Conservation (phyloP, 1,140 invertebrate genomes). For the Hydropsyche tenuis region DNA sequence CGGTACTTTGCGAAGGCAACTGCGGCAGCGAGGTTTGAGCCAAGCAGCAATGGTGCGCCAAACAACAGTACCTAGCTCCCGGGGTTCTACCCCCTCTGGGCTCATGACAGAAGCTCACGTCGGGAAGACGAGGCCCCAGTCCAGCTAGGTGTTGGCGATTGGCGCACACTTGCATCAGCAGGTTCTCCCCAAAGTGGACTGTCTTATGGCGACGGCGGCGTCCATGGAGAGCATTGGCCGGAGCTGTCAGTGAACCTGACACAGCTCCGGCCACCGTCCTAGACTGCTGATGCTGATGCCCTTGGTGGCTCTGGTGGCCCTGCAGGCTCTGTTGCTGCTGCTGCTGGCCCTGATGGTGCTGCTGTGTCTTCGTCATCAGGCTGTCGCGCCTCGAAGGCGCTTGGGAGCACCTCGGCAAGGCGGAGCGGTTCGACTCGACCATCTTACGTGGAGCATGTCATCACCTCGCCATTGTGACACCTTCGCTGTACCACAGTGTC, state of each 20-base stretch:
- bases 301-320: constrained; percentile 40
- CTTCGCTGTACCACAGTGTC: neutral
- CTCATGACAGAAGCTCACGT: constrained; percentile 62
- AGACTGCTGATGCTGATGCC: constrained; percentile 41
- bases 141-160: constrained; percentile 62
- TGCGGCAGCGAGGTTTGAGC: constrained; percentile 54
- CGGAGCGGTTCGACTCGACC: constrained; percentile 62
- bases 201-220: constrained; percentile 74
- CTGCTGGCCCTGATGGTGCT: constrained; percentile 25
- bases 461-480: constrained; percentile 52
- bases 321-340: constrained; percentile 40
- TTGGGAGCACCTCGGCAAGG: constrained; percentile 60
- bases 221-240: constrained; percentile 59
- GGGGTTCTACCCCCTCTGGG: constrained; percentile 56
- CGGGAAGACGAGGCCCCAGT: constrained; percentile 59
- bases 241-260: constrained; percentile 53
- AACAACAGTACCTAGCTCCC: constrained; percentile 59
- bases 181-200: constrained; percentile 76
- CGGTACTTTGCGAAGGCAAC: constrained; percentile 53
- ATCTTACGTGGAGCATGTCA: constrained; percentile 60
- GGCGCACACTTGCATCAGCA: constrained; percentile 72
- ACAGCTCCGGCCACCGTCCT: constrained; percentile 57
- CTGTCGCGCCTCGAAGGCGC: constrained; percentile 54
- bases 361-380: constrained; percentile 48
- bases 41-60: constrained; percentile 61